Conservation (phyloP, 1,140 invertebrate genomes). For the Sesamia nonagrioides region DNA sequence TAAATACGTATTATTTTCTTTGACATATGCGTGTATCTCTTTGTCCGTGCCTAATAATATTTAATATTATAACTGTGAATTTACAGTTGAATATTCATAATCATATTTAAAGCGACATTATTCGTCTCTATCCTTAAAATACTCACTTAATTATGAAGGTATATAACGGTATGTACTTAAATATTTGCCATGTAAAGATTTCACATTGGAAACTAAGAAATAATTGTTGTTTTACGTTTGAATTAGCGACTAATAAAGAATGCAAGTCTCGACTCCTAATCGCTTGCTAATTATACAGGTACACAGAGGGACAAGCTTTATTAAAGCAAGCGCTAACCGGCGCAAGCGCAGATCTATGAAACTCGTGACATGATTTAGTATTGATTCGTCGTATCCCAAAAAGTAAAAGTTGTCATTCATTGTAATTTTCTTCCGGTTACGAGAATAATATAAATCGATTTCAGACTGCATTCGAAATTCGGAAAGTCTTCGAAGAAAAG, state of each 20-base stretch:
- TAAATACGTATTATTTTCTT: not conserved
- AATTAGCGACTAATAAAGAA: conserved; percentile 42
- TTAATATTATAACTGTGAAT: conserved; percentile 13
- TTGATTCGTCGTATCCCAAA: conserved; percentile 13
- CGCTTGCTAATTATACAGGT: conserved; percentile 59
- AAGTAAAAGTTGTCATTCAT: conserved; percentile 34
- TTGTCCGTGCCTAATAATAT: not conserved
- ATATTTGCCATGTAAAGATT: conserved; percentile 5
- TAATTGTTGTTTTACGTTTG: conserved; percentile 39
- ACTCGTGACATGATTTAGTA: not conserved
- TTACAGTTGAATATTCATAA: conserved; percentile 4
- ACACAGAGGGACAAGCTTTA: conserved; percentile 53
- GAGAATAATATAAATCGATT: conserved; percentile 30
- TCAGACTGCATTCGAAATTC: conserved; percentile 10
- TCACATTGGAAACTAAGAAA: conserved; percentile 31
- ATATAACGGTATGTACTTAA: not conserved
- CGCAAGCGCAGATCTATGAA: not conserved
- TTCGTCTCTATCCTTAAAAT: not conserved
- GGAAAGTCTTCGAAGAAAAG: conserved; percentile 22
- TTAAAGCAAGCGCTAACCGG: conserved; percentile 43
- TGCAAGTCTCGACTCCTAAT: conserved; percentile 51
- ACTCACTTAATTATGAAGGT: not conserved
- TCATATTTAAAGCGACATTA: not conserved
- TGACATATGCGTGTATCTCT: not conserved
- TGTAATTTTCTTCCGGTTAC: conserved; percentile 20